A percentile compares a stretch with the other conserved stretches of the same genome.
Evolutionary conservation across 2,113 vertebrate species (phyloP).

Genomic region (Oceanites oceanicus): DNA sequence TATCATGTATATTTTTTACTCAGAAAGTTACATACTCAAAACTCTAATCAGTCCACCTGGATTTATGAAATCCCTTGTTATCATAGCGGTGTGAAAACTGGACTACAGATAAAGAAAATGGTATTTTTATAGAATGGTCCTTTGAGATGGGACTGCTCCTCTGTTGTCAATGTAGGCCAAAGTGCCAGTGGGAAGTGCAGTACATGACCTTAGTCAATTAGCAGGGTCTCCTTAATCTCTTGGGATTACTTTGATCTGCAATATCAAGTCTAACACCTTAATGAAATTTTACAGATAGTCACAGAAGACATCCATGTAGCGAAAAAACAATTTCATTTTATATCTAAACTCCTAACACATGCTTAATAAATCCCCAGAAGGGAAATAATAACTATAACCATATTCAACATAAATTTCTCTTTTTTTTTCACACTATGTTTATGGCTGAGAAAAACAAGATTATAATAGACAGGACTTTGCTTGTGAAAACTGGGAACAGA

Average conservation of each 20-base stretch:
- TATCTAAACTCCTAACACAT: conserved; percentile 62
- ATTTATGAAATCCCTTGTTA: conserved; percentile 68
- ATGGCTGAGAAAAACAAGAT: conserved; percentile 47
- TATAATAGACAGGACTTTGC: not conserved
- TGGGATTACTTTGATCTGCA: conserved; percentile 73
- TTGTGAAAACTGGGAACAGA: not conserved
- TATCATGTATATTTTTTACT: conserved; percentile 72
- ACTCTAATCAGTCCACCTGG: conserved; percentile 74
- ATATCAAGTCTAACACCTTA: conserved; percentile 72
- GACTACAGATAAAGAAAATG: conserved; percentile 70
- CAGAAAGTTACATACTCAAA: conserved; percentile 72
- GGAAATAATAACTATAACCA: conserved; percentile 65
- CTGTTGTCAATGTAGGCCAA: conserved; percentile 65
- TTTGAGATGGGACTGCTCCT: conserved; percentile 65
- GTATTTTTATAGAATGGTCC: conserved; percentile 72
- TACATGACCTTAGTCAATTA: conserved; percentile 74
- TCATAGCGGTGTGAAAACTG: conserved; percentile 59
- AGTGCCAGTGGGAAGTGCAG: conserved; percentile 69
- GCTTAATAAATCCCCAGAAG: conserved; percentile 67
- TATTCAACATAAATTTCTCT: conserved; percentile 60
- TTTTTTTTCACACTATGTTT: conserved; percentile 23
- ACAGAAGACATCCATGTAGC: conserved; percentile 57
- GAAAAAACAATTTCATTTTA: conserved; percentile 68
- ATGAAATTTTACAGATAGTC: conserved; percentile 74
- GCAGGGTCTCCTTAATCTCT: conserved; percentile 67